phyloP scores from a whole-genome alignment of 2,888 invertebrate species.

The Morinoia aosen region DNA sequence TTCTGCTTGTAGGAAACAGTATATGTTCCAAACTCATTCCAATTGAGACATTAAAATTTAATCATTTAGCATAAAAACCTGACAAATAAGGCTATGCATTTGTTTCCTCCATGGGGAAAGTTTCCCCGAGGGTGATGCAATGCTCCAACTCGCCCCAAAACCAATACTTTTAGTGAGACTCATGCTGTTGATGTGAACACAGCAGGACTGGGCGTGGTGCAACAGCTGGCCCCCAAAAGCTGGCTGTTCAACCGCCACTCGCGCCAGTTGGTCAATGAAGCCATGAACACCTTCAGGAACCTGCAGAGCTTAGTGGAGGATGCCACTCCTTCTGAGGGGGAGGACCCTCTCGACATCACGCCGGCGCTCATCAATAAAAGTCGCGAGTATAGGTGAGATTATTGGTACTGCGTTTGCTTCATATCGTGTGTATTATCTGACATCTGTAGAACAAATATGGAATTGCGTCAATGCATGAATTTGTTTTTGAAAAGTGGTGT shows the following conservation, averaged over 20 bases:
- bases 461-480: no score
- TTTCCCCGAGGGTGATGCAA: background rate
- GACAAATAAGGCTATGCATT: background rate
- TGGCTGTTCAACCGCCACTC: slow-evolving; percentile 61
- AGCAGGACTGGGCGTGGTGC: background rate
- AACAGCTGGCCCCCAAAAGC: slow-evolving; percentile 8
- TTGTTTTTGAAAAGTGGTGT: background rate
- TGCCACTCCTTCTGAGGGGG: slow-evolving; percentile 6
- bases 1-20: no score
- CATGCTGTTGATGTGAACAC: background rate
- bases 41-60: no score
- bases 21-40: no score
- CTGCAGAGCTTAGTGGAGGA: slow-evolving; percentile 56
- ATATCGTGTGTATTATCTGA: background rate
- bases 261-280: slow-evolving; percentile 62
- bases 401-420: background rate
- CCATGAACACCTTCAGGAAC: slow-evolving; percentile 60
- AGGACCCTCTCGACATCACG: slow-evolving; percentile 45
- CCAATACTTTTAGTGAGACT: background rate
- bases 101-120: background rate
- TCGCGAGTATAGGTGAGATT: slow-evolving; percentile 61
- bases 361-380: slow-evolving; percentile 61
- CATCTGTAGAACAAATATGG: background rate
- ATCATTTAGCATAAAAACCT: background rate
- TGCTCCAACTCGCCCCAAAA: background rate